These are phyloP conservation scores for Chrysolina oricalcia DNA, from an alignment of 2,888 invertebrate species.

Conservation along the genomic window DNA sequence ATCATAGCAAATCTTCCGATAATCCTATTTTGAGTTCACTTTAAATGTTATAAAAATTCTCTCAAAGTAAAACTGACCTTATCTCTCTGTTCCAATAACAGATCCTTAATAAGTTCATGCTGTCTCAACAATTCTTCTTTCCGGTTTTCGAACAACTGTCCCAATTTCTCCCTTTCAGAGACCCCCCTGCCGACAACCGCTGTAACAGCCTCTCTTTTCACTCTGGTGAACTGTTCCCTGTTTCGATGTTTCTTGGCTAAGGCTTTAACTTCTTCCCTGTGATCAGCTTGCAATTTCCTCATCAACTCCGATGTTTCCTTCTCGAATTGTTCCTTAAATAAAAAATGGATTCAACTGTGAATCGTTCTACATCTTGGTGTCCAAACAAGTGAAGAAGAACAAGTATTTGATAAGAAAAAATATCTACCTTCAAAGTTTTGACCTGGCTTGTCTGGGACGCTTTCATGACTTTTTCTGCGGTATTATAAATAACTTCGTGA, in stretches of 20 bases:
- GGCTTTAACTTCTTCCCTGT: slow-evolving; percentile 91
- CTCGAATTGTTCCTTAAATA: slow-evolving; percentile 76
- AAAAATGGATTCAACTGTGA: slow-evolving; percentile 15
- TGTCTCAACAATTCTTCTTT: slow-evolving; percentile 84
- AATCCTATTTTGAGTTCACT: too few relatives aligned
- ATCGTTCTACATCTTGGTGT: too few relatives aligned
- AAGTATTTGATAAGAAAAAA: too few relatives aligned
- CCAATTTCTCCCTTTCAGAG: slow-evolving; percentile 87
- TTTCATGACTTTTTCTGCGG: slow-evolving; percentile 87
- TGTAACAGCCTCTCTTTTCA: slow-evolving; percentile 88
- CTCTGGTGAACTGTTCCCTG: slow-evolving; percentile 90
- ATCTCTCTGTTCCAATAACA: slow-evolving; percentile 79
- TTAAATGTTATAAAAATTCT: too few relatives aligned
- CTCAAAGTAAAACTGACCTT: slow-evolving; percentile 72
- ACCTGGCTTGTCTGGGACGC: slow-evolving; percentile 86
- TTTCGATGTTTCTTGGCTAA: slow-evolving; percentile 91
- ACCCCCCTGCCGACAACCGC: slow-evolving; percentile 92
- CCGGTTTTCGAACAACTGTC: slow-evolving; percentile 83
- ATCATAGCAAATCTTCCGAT: too few relatives aligned
- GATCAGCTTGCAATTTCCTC: slow-evolving; percentile 86
- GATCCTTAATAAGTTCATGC: slow-evolving; percentile 84
- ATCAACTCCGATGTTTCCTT: slow-evolving; percentile 84
- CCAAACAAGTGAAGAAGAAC: too few relatives aligned
- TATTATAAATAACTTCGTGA: slow-evolving; percentile 84
- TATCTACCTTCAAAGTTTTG: slow-evolving; percentile 79